phyloP scores from a whole-genome alignment of 1,140 invertebrate genomes.

The Trichoplusia ni region DNA sequence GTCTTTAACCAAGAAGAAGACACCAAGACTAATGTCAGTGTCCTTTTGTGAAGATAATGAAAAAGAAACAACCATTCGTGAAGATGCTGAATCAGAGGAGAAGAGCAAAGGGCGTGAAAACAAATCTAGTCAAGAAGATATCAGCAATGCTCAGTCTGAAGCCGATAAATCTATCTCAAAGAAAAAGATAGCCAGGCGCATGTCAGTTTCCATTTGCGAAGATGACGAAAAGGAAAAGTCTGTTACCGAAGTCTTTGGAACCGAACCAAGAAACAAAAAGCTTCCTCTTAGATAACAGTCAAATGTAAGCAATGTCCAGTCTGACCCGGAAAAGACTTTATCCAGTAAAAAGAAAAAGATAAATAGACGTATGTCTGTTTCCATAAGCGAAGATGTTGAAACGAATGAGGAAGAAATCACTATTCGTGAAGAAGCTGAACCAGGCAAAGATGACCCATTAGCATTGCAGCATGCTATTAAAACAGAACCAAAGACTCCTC shows the following conservation, averaged over 20 bases:
- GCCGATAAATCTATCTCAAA: too few relatives aligned
- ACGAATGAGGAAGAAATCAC: conserved; percentile 66
- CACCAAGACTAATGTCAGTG: conserved; percentile 35
- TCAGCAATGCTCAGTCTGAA: too few relatives aligned
- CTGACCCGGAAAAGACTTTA: too few relatives aligned
- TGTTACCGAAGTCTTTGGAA: too few relatives aligned
- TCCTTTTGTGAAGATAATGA: conserved; percentile 53
- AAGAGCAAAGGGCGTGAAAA: conserved; percentile 59
- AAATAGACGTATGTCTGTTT: conserved; percentile 41
- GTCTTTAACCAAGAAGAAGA: conserved; percentile 33
- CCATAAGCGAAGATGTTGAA: conserved; percentile 41
- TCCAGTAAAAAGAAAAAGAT: too few relatives aligned
- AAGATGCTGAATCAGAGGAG: conserved; percentile 40
- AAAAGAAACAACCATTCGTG: conserved; percentile 58
- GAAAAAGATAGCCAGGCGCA: too few relatives aligned
- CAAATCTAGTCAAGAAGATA: conserved; percentile 52
- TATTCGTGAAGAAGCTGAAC: conserved; percentile 43
- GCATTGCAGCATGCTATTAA: conserved; percentile 42
- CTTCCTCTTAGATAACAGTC: too few relatives aligned
- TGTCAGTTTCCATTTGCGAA: too few relatives aligned
- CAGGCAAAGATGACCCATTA: conserved; percentile 52
- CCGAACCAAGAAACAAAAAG: too few relatives aligned
- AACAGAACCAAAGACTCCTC: conserved; percentile 59
- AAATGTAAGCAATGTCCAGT: too few relatives aligned
- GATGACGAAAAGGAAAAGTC: too few relatives aligned